phyloP scores from a whole-genome alignment of 1,140 invertebrate species.

The Dysdera silvatica region DNA sequence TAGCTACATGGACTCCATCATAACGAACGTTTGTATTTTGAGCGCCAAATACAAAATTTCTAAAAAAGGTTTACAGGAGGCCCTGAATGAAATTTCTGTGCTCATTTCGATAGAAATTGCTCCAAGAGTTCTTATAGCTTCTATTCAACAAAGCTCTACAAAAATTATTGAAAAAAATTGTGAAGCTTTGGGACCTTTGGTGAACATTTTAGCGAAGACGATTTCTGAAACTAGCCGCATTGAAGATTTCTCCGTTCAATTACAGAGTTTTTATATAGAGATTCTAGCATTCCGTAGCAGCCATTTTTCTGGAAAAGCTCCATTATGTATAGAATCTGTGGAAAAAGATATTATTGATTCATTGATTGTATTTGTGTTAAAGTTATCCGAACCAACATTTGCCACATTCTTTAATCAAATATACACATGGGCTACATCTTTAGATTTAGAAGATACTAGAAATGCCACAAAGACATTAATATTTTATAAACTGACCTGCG shows the following conservation, averaged over 20 bases:
- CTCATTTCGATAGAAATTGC: conserved; percentile 60
- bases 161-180: conserved; percentile 50
- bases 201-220: conserved; percentile 43
- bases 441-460: no score
- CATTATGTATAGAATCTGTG: conserved; percentile 37
- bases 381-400: conserved; percentile 78
- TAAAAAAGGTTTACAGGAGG: conserved; percentile 34
- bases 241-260: conserved; percentile 56
- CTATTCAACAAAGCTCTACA: conserved; percentile 58
- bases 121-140: conserved; percentile 65
- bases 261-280: conserved; percentile 62
- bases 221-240: conserved; percentile 48
- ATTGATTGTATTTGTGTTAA: conserved; percentile 67
- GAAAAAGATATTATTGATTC: conserved; percentile 67
- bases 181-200: conserved; percentile 57
- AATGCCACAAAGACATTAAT: no score
- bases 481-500: conserved; percentile 67
- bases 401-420: conserved; percentile 71
- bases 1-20: conserved; percentile 67
- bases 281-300: conserved; percentile 60
- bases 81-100: conserved; percentile 46
- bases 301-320: neutral
- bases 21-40: conserved; percentile 42
- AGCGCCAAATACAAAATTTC: conserved; percentile 31
- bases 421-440: conserved; percentile 14